phyloP scores from a whole-genome alignment of 2,888 invertebrate genomes.

The Andrena bucephala region DNA sequence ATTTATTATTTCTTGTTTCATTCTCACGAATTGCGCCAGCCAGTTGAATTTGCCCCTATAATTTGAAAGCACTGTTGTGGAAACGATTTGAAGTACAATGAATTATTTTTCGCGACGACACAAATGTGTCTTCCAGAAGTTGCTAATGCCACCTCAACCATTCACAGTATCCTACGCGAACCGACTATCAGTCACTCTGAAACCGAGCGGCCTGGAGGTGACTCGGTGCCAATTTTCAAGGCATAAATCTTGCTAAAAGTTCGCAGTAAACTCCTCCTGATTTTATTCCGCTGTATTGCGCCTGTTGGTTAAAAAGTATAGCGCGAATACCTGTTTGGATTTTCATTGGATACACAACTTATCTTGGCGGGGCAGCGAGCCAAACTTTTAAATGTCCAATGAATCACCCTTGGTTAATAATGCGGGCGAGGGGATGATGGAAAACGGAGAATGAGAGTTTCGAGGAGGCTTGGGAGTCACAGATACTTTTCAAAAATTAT shows the following conservation, averaged over 20 bases:
- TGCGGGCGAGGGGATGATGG: constrained; percentile 6
- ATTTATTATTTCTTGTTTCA: too few species aligned
- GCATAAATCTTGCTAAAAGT: constrained; percentile 46
- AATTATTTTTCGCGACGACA: background rate
- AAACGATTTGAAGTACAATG: background rate
- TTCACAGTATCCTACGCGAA: background rate
- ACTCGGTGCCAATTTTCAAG: constrained; percentile 44
- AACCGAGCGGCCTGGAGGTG: background rate
- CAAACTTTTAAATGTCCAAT: constrained; percentile 55
- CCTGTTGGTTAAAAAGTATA: constrained; percentile 30
- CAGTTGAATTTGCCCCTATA: background rate
- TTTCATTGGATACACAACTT: constrained; percentile 21
- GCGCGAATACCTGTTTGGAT: constrained; percentile 34
- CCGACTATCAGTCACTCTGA: constrained; percentile 1
- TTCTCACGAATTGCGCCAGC: too few species aligned
- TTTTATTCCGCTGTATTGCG: constrained; percentile 37
- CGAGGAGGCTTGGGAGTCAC: background rate
- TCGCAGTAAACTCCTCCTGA: constrained; percentile 16
- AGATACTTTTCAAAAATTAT: background rate
- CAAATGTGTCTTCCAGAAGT: background rate
- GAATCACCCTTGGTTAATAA: constrained; percentile 35
- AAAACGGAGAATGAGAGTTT: constrained; percentile 7
- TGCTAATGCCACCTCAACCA: background rate
- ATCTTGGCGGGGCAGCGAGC: constrained; percentile 28
- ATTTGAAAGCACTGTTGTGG: background rate